These are phyloP conservation scores for Lepidocyrtinus sp. DNA, from an alignment of 2,888 invertebrate species.

Conservation along the genomic window DNA sequence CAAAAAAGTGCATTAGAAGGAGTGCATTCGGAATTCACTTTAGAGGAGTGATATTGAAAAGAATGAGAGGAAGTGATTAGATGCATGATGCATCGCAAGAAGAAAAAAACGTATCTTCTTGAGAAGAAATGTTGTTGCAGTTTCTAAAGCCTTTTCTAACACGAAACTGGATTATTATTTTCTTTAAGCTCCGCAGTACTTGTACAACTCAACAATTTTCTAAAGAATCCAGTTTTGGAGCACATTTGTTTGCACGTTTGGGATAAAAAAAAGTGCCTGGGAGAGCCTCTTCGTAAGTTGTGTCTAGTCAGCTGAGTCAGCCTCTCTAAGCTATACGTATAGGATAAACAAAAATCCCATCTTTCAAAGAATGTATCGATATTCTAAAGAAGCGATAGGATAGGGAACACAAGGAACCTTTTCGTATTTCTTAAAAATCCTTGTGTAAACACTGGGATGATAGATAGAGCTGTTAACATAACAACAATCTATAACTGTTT, in stretches of 20 bases:
- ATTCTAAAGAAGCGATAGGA: background rate
- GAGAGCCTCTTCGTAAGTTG: background rate
- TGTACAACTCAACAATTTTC: too few species aligned
- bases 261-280: slow-evolving; percentile 7
- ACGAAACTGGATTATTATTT: slow-evolving; percentile 15
- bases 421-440: slow-evolving; percentile 26
- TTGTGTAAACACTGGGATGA: slow-evolving; percentile 51
- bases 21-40: slow-evolving; percentile 12
- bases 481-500: slow-evolving; percentile 27
- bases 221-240: too few species aligned
- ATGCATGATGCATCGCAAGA: background rate
- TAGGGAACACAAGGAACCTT: background rate
- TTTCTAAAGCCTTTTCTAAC: slow-evolving; percentile 7
- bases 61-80: slow-evolving; percentile 15
- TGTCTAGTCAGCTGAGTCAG: slow-evolving; percentile 18
- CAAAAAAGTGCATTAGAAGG: slow-evolving; percentile 3
- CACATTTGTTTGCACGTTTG: background rate
- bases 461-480: slow-evolving; percentile 54
- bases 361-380: slow-evolving; percentile 7
- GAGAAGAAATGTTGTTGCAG: slow-evolving; percentile 8
- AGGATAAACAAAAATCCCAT: slow-evolving; percentile 1
- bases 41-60: slow-evolving; percentile 8
- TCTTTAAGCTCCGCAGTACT: slow-evolving; percentile 5
- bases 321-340: background rate
- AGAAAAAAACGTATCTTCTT: background rate